Percentiles rank a stretch among this genome's conserved stretches.
phyloP scores from a whole-genome alignment of 2,797 vertebrate genomes.

The Rhinatrema bivittatum region DNA sequence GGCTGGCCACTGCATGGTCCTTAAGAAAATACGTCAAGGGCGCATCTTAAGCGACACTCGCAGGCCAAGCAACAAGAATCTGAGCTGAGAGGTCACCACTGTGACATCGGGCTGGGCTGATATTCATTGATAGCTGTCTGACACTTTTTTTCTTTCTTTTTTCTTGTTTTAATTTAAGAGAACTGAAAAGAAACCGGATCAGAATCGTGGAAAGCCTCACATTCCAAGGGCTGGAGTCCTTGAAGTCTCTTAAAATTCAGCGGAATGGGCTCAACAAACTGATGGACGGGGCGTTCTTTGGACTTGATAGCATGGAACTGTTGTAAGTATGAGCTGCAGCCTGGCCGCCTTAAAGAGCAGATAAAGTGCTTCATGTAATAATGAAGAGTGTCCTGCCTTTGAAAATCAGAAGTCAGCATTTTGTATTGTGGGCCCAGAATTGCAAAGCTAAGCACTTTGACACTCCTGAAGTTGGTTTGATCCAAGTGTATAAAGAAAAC shows the following conservation, averaged over 20 bases:
- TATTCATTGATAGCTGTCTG: too few species aligned
- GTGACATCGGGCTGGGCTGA: too few species aligned
- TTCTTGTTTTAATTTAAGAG: constrained; percentile 54
- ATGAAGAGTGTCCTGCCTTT: neutral
- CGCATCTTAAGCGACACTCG: too few species aligned
- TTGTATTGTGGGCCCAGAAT: too few species aligned
- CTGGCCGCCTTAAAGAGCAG: neutral
- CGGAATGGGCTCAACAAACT: constrained; percentile 86
- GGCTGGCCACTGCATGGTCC: too few species aligned
- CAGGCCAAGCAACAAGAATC: too few species aligned
- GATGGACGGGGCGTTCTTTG: constrained; percentile 96
- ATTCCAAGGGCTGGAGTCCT: constrained; percentile 90
- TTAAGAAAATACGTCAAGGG: too few species aligned
- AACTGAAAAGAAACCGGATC: constrained; percentile 92
- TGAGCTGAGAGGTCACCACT: too few species aligned
- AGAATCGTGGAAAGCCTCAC: constrained; percentile 89
- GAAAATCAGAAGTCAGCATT: neutral
- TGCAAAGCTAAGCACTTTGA: too few species aligned
- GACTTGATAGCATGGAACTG: constrained; percentile 90
- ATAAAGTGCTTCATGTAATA: neutral
- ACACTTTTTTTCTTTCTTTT: constrained; percentile 9
- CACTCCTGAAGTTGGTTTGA: too few species aligned
- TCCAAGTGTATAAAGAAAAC: too few species aligned
- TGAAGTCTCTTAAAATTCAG: constrained; percentile 91
- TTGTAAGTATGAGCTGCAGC: constrained; percentile 68